phyloP scores from a whole-genome alignment of 2,888 invertebrate species.

The Cantharis flavilabris region DNA sequence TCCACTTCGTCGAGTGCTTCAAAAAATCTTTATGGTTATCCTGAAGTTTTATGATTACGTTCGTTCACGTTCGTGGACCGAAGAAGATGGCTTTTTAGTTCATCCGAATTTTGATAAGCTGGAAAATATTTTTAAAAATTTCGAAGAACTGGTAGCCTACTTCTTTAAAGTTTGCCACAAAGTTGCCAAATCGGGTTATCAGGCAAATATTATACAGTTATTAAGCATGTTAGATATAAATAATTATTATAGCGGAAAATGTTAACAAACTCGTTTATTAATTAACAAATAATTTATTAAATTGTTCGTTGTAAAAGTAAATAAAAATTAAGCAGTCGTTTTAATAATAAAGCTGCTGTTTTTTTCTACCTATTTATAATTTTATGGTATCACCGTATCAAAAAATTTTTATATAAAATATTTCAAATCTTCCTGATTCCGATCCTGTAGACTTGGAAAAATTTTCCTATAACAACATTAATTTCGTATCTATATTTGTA shows the following conservation, averaged over 20 bases:
- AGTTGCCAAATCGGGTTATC: slow-evolving; percentile 68
- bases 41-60: slow-evolving; percentile 71
- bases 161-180: slow-evolving; percentile 67
- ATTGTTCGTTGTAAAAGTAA: not conserved
- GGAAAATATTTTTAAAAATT: slow-evolving; percentile 53
- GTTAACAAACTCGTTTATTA: not conserved
- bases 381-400: no score
- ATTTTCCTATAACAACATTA: not conserved
- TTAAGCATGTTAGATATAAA: slow-evolving; percentile 70
- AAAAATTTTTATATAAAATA: not conserved
- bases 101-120: slow-evolving; percentile 67
- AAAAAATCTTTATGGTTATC: slow-evolving; percentile 73
- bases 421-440: not conserved
- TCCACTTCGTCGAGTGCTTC: slow-evolving; percentile 70
- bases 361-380: not conserved
- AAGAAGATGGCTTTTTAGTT: slow-evolving; percentile 57
- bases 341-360: not conserved
- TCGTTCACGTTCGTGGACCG: slow-evolving; percentile 63
- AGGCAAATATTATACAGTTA: slow-evolving; percentile 68
- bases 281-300: not conserved
- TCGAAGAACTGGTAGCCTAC: slow-evolving; percentile 65
- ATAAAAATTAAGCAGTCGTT: not conserved
- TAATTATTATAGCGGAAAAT: slow-evolving; percentile 56
- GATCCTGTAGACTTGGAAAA: not conserved
- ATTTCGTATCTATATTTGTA: no score